Conservation (phyloP, 2,888 invertebrate genomes). For the Cheilosia scutellata region DNA sequence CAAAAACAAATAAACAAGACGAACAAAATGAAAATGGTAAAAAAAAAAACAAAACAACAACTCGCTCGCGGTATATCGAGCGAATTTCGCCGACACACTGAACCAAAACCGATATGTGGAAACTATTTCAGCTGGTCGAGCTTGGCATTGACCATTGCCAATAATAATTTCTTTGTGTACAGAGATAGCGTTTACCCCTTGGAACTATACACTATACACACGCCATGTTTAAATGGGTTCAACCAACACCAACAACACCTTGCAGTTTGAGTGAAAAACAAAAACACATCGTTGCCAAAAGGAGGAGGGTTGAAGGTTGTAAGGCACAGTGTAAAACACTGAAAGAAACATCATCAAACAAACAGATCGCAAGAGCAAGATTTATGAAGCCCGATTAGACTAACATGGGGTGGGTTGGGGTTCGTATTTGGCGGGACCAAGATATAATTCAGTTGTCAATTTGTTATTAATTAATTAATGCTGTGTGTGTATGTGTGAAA, state of each 20-base stretch:
- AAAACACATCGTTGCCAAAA: constrained; percentile 31
- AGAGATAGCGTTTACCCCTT: constrained; percentile 30
- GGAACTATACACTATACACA: neutral
- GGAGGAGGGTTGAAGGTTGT: constrained; percentile 64
- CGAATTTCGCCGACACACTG: constrained; percentile 68
- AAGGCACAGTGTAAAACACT: constrained; percentile 19
- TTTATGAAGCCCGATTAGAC: constrained; percentile 3
- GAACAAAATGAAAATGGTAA: neutral
- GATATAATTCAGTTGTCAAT: constrained; percentile 56
- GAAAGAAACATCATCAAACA: constrained; percentile 40
- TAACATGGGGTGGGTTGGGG: constrained; percentile 29
- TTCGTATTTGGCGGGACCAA: constrained; percentile 41
- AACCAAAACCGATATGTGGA: constrained; percentile 65
- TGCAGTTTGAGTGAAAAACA: constrained; percentile 29
- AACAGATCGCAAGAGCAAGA: constrained; percentile 39
- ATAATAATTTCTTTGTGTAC: constrained; percentile 67
- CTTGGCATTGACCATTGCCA: constrained; percentile 75
- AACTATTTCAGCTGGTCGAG: constrained; percentile 70
- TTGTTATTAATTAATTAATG: constrained; percentile 51
- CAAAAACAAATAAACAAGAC: constrained; percentile 5
- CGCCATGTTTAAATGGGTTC: constrained; percentile 10
- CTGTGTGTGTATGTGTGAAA: neutral
- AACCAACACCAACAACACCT: constrained; percentile 25
- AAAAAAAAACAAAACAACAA: constrained; percentile 22
- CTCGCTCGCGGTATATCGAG: constrained; percentile 57